phyloP scores from a whole-genome alignment of 2,113 vertebrate species.

The Eleginops maclovinus region DNA sequence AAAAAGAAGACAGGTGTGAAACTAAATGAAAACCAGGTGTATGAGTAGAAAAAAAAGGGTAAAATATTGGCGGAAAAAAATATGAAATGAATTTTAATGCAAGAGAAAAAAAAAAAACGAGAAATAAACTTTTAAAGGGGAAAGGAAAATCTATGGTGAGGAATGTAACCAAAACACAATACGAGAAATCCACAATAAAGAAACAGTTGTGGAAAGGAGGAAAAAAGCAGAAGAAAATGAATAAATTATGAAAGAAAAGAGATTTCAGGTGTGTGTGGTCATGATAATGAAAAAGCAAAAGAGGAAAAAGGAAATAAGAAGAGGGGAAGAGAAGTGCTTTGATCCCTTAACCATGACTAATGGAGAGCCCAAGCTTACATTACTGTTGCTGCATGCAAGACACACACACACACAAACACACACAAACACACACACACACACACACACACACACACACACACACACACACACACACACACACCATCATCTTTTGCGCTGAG shows the following conservation, averaged over 20 bases:
- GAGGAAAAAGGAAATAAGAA: neutral
- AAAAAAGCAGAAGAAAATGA: neutral
- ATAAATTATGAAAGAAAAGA: conserved; percentile 12
- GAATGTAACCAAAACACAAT: neutral
- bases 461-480: neutral
- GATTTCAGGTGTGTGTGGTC: conserved; percentile 61
- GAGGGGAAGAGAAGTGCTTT: conserved; percentile 63
- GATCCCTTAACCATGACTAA: conserved; percentile 70
- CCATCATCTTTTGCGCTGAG: conserved; percentile 24
- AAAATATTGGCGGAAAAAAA: neutral
- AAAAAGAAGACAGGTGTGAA: conserved; percentile 2
- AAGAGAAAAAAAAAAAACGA: conserved; percentile 5
- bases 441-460: neutral
- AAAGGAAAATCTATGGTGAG: conserved; percentile 16
- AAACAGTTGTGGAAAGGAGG: neutral
- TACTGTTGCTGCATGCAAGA: conserved; percentile 41
- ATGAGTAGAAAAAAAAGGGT: conserved; percentile 17
- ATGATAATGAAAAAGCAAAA: conserved; percentile 41
- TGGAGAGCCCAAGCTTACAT: conserved; percentile 55
- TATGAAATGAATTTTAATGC: neutral
- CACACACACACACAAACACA: conserved; percentile 31
- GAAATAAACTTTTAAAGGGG: neutral
- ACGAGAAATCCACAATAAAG: neutral
- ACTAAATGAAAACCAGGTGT: neutral
- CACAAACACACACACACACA: conserved; percentile 23